phyloP scores from a whole-genome alignment of 2,888 invertebrate species.

The Polydrusus cervinus region DNA sequence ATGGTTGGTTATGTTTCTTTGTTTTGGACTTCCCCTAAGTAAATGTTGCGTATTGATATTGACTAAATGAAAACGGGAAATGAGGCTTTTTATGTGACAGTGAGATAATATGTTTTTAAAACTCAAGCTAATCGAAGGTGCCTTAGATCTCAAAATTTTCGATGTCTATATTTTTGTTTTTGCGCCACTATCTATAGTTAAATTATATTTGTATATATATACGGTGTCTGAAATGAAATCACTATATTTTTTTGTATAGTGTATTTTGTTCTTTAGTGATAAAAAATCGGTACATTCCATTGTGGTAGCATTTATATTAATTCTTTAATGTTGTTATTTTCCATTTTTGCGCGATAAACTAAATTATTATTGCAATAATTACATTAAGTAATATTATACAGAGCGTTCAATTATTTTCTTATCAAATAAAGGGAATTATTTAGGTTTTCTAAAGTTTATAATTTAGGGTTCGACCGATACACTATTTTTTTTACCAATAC shows the following conservation, averaged over 20 bases:
- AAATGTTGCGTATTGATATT: neutral
- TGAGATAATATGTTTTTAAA: neutral
- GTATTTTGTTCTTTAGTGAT: constrained; percentile 31
- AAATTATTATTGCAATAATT: neutral
- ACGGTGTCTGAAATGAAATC: too few species aligned
- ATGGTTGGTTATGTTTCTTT: neutral
- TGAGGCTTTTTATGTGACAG: constrained; percentile 6
- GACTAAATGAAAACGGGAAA: neutral
- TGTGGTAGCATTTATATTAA: constrained; percentile 23
- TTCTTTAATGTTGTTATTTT: constrained; percentile 23
- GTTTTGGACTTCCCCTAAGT: neutral
- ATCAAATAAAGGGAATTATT: too few species aligned
- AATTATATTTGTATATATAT: neutral
- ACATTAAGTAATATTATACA: too few species aligned
- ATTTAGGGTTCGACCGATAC: too few species aligned
- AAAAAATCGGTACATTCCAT: constrained; percentile 35
- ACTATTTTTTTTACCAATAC: too few species aligned
- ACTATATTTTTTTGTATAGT: constrained; percentile 10
- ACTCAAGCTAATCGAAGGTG: constrained; percentile 11
- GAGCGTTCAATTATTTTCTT: too few species aligned
- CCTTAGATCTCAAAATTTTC: constrained; percentile 12
- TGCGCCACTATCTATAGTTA: neutral
- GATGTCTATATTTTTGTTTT: neutral
- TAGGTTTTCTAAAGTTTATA: too few species aligned
- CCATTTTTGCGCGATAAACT: constrained; percentile 21